phyloP scores from a whole-genome alignment of 2,797 vertebrate genomes.

The Siniperca obscura region DNA sequence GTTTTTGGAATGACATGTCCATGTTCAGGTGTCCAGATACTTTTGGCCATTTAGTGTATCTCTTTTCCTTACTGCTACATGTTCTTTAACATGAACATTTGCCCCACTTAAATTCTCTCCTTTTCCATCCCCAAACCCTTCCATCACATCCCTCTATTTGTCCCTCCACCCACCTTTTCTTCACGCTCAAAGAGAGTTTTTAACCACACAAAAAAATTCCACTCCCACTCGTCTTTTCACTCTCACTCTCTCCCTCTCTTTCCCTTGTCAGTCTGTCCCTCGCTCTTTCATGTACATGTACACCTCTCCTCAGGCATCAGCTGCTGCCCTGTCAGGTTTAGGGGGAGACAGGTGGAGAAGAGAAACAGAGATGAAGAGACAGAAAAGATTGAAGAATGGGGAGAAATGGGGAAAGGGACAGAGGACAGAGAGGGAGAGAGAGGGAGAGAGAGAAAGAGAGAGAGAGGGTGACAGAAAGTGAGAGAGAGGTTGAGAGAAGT shows the following conservation, averaged over 20 bases:
- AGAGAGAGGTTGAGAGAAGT: constrained; percentile 42
- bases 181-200: constrained; percentile 49
- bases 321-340: constrained; percentile 73
- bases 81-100: constrained; percentile 8
- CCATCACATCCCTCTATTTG: constrained; percentile 23
- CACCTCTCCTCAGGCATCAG: constrained; percentile 66
- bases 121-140: constrained; percentile 16
- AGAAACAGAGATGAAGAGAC: constrained; percentile 56
- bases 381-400: constrained; percentile 25
- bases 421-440: constrained; percentile 32
- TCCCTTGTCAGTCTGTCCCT: constrained; percentile 54
- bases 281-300: constrained; percentile 51
- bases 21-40: background rate
- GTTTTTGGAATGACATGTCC: background rate
- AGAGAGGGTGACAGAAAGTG: constrained; percentile 19
- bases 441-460: constrained; percentile 2
- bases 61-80: background rate
- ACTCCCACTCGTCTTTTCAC: constrained; percentile 49
- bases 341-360: constrained; percentile 58
- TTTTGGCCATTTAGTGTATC: background rate
- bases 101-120: constrained; percentile 27
- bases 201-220: constrained; percentile 39
- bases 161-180: constrained; percentile 40
- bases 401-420: constrained; percentile 8
- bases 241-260: constrained; percentile 9